Conservation (phyloP, 2,113 vertebrate genomes). For the Laticauda laticaudata region DNA sequence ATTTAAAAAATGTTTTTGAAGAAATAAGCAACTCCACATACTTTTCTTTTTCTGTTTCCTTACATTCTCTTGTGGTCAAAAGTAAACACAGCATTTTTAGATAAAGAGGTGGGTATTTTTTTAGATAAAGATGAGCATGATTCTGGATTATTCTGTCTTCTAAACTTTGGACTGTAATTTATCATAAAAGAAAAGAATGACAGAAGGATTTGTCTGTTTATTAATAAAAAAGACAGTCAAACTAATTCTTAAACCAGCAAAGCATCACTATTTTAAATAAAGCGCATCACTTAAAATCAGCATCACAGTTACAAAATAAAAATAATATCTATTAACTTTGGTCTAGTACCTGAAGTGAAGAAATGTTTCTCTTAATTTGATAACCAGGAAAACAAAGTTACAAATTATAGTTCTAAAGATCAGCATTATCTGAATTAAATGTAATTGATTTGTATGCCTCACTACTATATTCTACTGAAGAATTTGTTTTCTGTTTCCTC, state of each 20-base stretch:
- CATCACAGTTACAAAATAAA: neutral
- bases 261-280: too few relatives aligned
- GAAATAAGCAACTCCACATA: neutral
- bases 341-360: neutral
- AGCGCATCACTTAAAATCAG: neutral
- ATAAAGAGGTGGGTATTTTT: too few relatives aligned
- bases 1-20: neutral
- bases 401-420: neutral
- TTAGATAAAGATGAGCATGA: neutral
- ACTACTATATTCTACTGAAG: too few relatives aligned
- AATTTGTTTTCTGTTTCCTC: too few relatives aligned
- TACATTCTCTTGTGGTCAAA: neutral
- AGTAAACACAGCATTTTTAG: neutral
- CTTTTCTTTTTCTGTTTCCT: neutral
- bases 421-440: too few relatives aligned
- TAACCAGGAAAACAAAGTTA: neutral
- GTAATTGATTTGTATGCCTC: too few relatives aligned
- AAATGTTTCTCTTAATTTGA: neutral
- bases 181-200: neutral
- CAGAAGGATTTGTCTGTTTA: neutral
- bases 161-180: neutral
- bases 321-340: neutral
- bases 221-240: neutral
- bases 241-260: neutral
- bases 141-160: neutral